phyloP scores from a whole-genome alignment of 1,140 invertebrate species.

The Apolygus lucorum region DNA sequence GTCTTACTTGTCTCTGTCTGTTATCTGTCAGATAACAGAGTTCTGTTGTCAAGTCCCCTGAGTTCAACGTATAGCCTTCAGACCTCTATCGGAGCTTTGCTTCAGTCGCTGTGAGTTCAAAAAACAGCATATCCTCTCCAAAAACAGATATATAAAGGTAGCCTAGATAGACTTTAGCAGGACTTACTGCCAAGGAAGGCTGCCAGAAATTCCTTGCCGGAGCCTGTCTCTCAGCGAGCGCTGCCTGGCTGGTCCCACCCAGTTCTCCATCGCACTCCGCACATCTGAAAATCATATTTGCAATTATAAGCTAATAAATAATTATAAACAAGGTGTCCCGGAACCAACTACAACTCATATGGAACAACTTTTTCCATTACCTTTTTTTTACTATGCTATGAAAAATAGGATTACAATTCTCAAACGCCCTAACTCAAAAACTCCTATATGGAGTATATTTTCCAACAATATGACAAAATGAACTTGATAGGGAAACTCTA shows the following conservation, averaged over 20 bases:
- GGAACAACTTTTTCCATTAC: neutral
- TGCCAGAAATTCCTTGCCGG: conserved; percentile 39
- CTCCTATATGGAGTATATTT: no score
- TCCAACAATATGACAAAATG: neutral
- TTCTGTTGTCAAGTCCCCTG: no score
- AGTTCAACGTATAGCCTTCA: no score
- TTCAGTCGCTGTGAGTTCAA: no score
- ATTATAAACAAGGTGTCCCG: neutral
- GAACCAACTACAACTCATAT: neutral
- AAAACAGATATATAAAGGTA: neutral
- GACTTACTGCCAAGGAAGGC: conserved; percentile 39
- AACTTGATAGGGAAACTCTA: no score
- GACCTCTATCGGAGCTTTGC: no score
- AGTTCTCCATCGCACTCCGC: conserved; percentile 20
- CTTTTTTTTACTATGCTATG: neutral
- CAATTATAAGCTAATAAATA: neutral
- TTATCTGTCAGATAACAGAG: no score
- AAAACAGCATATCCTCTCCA: no score
- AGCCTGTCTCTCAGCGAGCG: conserved; percentile 40
- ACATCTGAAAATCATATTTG: conserved; percentile 3
- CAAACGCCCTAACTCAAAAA: no score
- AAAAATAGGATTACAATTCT: no score
- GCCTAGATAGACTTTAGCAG: no score
- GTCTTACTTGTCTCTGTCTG: no score
- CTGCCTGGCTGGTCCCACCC: conserved; percentile 36